A percentile compares a stretch with the other conserved stretches of the same genome.
Conservation (phyloP, 2,113 vertebrate species). For the Pavo muticus region DNA sequence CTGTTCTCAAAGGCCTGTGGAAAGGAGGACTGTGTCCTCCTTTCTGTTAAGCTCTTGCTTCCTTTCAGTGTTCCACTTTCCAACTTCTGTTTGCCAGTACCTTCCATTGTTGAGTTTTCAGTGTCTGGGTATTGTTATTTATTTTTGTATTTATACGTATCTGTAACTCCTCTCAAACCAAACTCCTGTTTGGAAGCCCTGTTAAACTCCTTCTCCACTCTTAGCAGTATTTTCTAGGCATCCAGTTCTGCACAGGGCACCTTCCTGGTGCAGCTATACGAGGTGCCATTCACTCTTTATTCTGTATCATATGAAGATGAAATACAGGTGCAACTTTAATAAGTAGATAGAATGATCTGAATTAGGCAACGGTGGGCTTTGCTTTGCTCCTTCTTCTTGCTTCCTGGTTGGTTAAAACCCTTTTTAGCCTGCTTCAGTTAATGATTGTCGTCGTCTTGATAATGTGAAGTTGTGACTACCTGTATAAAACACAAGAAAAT, state of each 20-base stretch:
- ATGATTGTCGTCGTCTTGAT: neutral
- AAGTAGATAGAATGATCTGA: neutral
- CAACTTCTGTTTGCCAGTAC: neutral
- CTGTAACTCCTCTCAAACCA: neutral
- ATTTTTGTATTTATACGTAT: neutral
- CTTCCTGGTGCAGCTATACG: neutral
- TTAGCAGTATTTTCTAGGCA: neutral
- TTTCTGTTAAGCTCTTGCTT: neutral
- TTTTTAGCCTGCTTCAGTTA: neutral
- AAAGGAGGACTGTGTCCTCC: neutral
- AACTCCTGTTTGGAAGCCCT: neutral
- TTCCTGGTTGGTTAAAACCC: neutral
- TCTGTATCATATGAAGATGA: neutral
- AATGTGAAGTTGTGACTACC: neutral
- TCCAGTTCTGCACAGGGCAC: neutral
- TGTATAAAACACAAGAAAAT: neutral
- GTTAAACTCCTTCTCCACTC: neutral
- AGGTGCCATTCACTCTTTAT: neutral
- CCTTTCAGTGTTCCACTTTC: neutral
- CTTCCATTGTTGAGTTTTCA: neutral
- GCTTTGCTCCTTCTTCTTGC: neutral
- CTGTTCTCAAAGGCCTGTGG: neutral
- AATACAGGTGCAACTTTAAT: too few relatives aligned
- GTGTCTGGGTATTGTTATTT: neutral
- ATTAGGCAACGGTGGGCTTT: neutral